phyloP scores from a whole-genome alignment of 2,113 vertebrate species.

The Macroglossus sobrinus region DNA sequence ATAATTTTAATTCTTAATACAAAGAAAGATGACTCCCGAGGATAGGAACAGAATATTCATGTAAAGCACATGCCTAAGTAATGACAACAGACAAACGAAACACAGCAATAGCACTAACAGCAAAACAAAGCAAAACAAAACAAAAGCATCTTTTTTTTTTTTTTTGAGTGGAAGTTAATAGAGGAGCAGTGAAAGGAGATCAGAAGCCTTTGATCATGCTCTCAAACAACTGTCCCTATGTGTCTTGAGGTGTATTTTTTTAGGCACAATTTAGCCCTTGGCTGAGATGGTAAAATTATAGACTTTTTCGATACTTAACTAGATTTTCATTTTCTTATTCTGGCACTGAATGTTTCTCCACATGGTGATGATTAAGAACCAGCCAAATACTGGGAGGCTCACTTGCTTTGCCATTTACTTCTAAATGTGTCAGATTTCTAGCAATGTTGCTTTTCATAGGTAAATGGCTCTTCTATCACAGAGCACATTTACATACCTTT shows the following conservation, averaged over 20 bases:
- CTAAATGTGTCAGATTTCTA: slow-evolving; percentile 67
- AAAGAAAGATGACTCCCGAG: background rate
- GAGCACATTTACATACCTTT: slow-evolving; percentile 77
- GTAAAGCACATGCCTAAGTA: background rate
- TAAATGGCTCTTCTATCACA: slow-evolving; percentile 70
- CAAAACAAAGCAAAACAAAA: background rate
- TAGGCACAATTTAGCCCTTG: background rate
- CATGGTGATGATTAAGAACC: slow-evolving; percentile 52
- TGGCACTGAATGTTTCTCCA: slow-evolving; percentile 52
- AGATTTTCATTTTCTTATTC: slow-evolving; percentile 35
- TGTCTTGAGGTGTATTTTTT: background rate
- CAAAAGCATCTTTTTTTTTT: background rate
- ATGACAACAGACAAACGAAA: background rate
- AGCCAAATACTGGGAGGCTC: slow-evolving; percentile 19
- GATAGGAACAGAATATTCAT: background rate
- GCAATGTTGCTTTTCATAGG: slow-evolving; percentile 63
- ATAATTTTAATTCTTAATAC: background rate
- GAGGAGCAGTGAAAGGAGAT: background rate
- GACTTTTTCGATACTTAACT: slow-evolving; percentile 44
- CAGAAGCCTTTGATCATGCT: background rate
- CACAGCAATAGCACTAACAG: background rate
- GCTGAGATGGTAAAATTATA: slow-evolving; percentile 36
- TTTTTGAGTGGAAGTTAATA: background rate
- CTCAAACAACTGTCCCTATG: background rate
- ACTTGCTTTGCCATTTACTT: slow-evolving; percentile 70